Evolutionary conservation across 2,113 vertebrate species (phyloP), one percentile per base, ranked within the genome.

Genomic region (Rissa tridactyla): DNA sequence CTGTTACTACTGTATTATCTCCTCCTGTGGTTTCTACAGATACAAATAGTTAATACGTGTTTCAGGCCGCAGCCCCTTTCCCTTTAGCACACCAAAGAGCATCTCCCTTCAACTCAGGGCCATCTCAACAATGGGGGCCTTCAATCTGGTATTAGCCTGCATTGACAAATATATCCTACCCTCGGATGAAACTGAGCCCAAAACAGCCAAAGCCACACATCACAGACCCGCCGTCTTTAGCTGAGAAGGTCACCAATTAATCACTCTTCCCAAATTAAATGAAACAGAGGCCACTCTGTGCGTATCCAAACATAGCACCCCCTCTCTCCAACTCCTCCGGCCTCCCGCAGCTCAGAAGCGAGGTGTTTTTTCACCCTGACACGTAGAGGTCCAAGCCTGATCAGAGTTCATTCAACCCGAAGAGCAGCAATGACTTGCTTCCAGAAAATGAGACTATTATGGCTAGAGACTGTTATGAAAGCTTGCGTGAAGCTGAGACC

Each of bases 1-100:
- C 93, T 92, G 95, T 76, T 96, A 92, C 98, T 98, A 96, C 97
- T 97, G 96, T 92, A 85, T 96, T 96, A 96, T 92, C 51, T 96
- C 65, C 82, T 94, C 51, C 54, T 42, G 54, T 52, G 70, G 75
- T 88, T 96, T 93, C 70, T 86, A 60, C 71, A 88, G 77, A 72
- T 82, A 80, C 36, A 47, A 81, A 78, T 11, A 80, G 76, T 89
- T 84, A 92, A 91, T 75, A 57, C 0, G 2, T 20, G 46, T 76
- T 82, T 75, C 62, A n/a, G 60, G 84, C 85, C 3, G 1, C 32
- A 57, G 38, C 32, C 62, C 38, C 38, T 73, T 78, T 79, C 51
- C 76, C 90, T 90, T 83, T 65, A 71, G 54, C 71, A 38, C 34
- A 65, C 70, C 51, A 76, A 89, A 54, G 57, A 83, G 71, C 68